Percentiles rank a stretch among this genome's conserved stretches.
Evolutionary conservation across 2,113 vertebrate genomes (phyloP).

Genomic region (Pygoscelis antarcticus): DNA sequence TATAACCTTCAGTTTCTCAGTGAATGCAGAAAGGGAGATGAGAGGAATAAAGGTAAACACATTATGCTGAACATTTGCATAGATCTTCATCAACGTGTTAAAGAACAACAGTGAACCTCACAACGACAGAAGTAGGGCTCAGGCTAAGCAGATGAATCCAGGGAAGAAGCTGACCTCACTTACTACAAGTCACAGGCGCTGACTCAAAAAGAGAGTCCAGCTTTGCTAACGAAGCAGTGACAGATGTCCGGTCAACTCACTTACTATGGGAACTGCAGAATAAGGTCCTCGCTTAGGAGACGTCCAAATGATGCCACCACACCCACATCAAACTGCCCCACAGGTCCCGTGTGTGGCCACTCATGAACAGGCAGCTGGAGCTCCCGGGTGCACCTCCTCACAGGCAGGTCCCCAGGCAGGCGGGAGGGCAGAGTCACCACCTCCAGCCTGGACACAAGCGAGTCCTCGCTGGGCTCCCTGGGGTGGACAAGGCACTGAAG

Average conservation of each 20-base stretch:
- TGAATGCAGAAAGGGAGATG: not conserved
- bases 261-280: slow-evolving; percentile 91
- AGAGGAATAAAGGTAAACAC: not conserved
- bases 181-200: not conserved
- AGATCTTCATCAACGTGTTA: not conserved
- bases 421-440: slow-evolving; percentile 82
- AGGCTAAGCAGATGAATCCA: not conserved
- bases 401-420: slow-evolving; percentile 73
- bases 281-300: slow-evolving; percentile 86
- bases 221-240: accelerated
- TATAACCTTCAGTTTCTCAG: not conserved
- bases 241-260: not conserved
- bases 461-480: slow-evolving; percentile 61
- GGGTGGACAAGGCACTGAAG: not conserved
- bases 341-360: slow-evolving; percentile 81
- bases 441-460: slow-evolving; percentile 82
- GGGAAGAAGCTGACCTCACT: not conserved
- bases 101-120: not conserved
- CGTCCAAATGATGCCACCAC: slow-evolving; percentile 94
- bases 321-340: slow-evolving; percentile 85
- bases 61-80: not conserved
- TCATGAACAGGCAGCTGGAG: slow-evolving; percentile 79
- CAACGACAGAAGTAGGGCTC: accelerated
- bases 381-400: slow-evolving; percentile 80
- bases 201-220: not conserved